These are phyloP conservation scores for Volucella bombylans DNA, from an alignment of 2,888 invertebrate genomes.

Conservation along the genomic window DNA sequence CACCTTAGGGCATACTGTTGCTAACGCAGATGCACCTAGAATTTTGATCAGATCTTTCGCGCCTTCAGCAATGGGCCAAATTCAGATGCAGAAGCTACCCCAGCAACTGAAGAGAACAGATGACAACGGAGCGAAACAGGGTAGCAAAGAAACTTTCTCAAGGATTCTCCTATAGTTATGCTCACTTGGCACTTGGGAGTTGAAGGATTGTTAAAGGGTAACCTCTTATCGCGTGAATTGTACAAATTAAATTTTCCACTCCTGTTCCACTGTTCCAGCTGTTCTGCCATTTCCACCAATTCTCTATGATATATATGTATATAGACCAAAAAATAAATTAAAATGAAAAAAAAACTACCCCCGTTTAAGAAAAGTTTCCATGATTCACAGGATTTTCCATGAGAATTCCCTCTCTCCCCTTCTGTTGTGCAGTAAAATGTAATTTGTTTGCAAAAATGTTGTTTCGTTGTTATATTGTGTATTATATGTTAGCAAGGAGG, in stretches of 20 bases:
- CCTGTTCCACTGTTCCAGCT: background rate
- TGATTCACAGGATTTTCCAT: constrained; percentile 61
- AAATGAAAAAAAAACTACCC: background rate
- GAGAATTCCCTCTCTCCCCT: constrained; percentile 16
- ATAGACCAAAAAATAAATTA: background rate
- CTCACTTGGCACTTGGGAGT: constrained; percentile 64
- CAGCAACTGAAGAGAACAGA: too few relatives aligned
- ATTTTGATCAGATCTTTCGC: constrained; percentile 45
- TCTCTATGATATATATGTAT: constrained; percentile 7
- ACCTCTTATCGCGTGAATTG: constrained; percentile 62
- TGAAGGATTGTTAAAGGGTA: constrained; percentile 60
- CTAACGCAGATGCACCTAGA: constrained; percentile 54
- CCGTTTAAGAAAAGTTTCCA: constrained; percentile 52
- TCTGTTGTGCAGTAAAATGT: constrained; percentile 69
- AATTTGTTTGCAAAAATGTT: constrained; percentile 62
- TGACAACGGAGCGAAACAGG: background rate
- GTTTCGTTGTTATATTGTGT: constrained; percentile 36
- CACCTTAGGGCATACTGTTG: constrained; percentile 25
- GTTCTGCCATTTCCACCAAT: background rate
- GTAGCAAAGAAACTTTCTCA: constrained; percentile 50
- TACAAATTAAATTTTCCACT: constrained; percentile 62
- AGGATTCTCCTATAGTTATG: constrained; percentile 49
- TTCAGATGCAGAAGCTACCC: background rate
- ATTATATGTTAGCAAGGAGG: background rate
- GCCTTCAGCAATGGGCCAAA: constrained; percentile 12